A percentile compares a stretch with the other conserved stretches of the same genome.
Conservation (phyloP, 2,888 invertebrate species). For the Gnatocerus cornutus region DNA sequence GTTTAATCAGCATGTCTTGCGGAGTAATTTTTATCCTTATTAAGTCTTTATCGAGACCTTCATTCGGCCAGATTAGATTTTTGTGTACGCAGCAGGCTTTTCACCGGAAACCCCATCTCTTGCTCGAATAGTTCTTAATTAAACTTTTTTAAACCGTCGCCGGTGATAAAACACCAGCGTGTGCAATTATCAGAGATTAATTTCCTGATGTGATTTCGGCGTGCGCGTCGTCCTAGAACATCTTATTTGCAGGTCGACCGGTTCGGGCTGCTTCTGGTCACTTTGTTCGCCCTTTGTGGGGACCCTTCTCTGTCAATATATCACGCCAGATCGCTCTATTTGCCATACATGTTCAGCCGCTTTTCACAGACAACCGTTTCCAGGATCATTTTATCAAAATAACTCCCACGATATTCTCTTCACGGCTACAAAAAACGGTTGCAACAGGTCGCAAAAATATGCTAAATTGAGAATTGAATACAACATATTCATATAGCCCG, state of each 20-base stretch:
- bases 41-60: conserved; percentile 51
- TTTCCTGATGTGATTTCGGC: conserved; percentile 3
- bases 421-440: too few relatives aligned
- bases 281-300: conserved; percentile 66
- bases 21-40: conserved; percentile 69
- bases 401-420: background rate
- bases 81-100: conserved; percentile 28
- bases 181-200: conserved; percentile 19
- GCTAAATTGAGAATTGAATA: too few relatives aligned
- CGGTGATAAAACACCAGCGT: conserved; percentile 6
- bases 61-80: conserved; percentile 39
- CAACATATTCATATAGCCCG: too few relatives aligned
- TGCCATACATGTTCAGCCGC: conserved; percentile 59
- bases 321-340: conserved; percentile 66
- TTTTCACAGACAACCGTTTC: background rate
- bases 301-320: conserved; percentile 68
- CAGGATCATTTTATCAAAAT: conserved; percentile 19
- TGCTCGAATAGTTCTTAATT: conserved; percentile 10
- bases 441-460: too few relatives aligned
- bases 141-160: conserved; percentile 6
- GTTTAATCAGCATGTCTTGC: conserved; percentile 69
- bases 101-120: conserved; percentile 11
- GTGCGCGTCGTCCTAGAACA: conserved; percentile 61
- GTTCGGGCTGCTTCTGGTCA: conserved; percentile 67
- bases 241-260: conserved; percentile 68